phyloP scores from a whole-genome alignment of 2,113 vertebrate species.

The Malurus melanocephalus region DNA sequence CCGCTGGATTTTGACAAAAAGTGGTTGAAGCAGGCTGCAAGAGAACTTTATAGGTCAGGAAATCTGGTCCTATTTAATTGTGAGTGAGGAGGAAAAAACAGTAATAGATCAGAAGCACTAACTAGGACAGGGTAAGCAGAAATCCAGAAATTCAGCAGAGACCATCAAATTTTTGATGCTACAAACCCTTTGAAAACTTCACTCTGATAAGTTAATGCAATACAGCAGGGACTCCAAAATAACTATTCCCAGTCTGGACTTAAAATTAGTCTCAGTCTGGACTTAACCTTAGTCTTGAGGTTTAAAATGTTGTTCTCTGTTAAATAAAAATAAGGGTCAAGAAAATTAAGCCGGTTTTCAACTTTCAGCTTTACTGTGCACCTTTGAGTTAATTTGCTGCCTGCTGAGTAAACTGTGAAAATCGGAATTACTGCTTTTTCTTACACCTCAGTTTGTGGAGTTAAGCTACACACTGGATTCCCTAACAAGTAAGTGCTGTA shows the following conservation, averaged over 20 bases:
- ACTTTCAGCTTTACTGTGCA: not conserved
- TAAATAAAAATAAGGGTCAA: not conserved
- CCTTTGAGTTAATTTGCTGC: not conserved
- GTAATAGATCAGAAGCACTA: not conserved
- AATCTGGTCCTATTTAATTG: not conserved
- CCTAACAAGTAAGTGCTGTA: not conserved
- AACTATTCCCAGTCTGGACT: not conserved
- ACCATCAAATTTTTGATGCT: not conserved
- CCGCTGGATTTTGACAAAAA: not conserved
- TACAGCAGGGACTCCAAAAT: not conserved
- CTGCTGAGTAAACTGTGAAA: not conserved
- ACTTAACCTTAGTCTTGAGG: not conserved
- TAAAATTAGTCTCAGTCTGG: not conserved
- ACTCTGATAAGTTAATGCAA: not conserved
- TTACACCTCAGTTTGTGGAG: not conserved
- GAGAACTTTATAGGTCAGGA: not conserved
- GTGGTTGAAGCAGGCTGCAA: not conserved
- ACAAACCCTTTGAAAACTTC: not conserved
- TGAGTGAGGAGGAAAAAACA: not conserved
- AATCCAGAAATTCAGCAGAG: not conserved
- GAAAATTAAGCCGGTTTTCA: not conserved
- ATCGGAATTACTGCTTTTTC: not conserved
- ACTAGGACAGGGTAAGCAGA: not conserved
- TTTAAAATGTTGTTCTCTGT: not conserved
- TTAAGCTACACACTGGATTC: not conserved